Base-by-base conservation (phyloP, 2,113 vertebrate genomes). In the Peromyscus polionotus region DNA sequence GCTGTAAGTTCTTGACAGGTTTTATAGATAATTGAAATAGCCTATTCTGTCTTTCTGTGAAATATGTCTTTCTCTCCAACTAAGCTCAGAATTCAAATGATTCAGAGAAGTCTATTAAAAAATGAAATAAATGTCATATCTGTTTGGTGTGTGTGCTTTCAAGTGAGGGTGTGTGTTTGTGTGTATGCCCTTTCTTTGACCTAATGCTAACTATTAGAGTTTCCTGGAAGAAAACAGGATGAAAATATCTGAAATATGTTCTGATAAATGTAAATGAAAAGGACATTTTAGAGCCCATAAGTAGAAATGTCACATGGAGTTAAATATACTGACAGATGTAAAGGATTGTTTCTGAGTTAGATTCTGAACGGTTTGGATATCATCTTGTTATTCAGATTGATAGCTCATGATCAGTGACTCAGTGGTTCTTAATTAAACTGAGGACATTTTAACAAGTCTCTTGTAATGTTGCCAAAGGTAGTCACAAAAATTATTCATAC, bases 191-290 rank as follows among this genome's bases (percentile, higher is more conserved):
- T 39, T 73, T 42, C 45, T 75, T 42, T 5, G 42, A 39, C 7
- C 9, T 88, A 80, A 87, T 65, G 24, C 3, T 22, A 93, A 65
- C 28, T 26, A 80, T 51, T 70, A 39, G 39, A 28, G 17, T 86
- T 77, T 86, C 31, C 33, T n/a, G 26, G 8, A 95, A 95, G 36
- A 75, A 73, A 80, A 79, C 36, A 86, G 31, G 65, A 65, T 45
- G 4, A 73, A 95, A 86, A 96, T 73, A 93, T 42, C 42, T 54
- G 22, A 59, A 85, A 86, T 70, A 36, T 90, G 28, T 90, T 93
- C 31, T 90, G 45, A 93, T 24, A 90, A 93, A 93, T 65, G 31
- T 72, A 79, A 73, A 86, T 90, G 73, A 86, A 67, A 93, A 80
- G 3, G 81, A 19, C 8, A 17, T 65, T 79, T 65, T 14, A 65